These are phyloP conservation scores for Tenthredo livida DNA, from an alignment of 2,888 invertebrate species.

Conservation along the genomic window DNA sequence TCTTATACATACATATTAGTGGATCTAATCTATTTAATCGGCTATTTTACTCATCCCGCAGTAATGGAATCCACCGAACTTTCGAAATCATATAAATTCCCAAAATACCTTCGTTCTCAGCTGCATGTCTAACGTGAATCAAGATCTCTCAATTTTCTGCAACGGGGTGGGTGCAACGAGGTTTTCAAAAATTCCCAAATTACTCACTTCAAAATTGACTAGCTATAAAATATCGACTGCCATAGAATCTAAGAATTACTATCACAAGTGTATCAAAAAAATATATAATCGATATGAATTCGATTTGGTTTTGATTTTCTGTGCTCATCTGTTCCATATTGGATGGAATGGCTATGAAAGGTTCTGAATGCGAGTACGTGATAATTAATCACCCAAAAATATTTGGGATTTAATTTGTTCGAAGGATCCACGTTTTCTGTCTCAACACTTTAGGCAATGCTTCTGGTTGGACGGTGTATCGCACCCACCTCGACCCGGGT, in stretches of 20 bases:
- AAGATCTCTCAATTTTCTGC: not conserved
- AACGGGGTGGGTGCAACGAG: not conserved
- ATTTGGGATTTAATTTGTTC: not conserved
- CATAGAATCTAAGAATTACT: too few relatives aligned
- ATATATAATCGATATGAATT: too few relatives aligned
- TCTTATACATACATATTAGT: not conserved
- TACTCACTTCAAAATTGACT: not conserved
- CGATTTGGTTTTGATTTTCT: not conserved
- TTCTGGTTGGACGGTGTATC: constrained; percentile 37
- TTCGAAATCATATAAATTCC: not conserved
- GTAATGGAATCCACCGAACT: not conserved
- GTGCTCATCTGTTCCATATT: not conserved
- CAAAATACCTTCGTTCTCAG: not conserved
- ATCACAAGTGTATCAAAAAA: too few relatives aligned
- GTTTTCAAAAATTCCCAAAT: not conserved
- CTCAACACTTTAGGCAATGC: not conserved
- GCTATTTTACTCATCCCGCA: not conserved
- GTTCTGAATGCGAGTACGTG: not conserved
- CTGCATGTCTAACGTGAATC: not conserved
- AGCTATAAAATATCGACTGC: too few relatives aligned
- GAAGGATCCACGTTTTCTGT: constrained; percentile 1
- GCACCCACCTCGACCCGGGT: constrained; percentile 50
- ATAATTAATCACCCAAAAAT: not conserved
- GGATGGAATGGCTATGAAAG: not conserved
- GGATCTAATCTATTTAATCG: not conserved